A percentile compares a stretch with the other conserved stretches of the same genome.
Evolutionary conservation across 1,140 invertebrate species (phyloP).

Genomic region (Platyura marginata): DNA sequence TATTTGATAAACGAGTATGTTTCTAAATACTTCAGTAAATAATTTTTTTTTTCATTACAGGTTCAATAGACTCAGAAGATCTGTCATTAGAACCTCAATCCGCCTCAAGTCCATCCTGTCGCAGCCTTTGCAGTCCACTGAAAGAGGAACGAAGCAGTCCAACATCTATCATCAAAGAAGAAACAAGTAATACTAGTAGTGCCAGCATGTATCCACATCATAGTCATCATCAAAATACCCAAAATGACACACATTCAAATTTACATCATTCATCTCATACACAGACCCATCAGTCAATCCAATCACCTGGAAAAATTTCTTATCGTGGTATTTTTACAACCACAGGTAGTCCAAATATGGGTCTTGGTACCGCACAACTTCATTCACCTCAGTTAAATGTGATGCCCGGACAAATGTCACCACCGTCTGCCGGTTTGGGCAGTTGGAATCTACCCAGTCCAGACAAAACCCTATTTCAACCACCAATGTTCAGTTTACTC

Average conservation of each 20-base stretch:
- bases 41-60: no score
- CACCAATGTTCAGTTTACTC: slow-evolving; percentile 31
- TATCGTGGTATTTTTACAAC: slow-evolving; percentile 52
- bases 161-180: slow-evolving; percentile 47
- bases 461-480: slow-evolving; percentile 36
- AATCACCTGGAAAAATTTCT: slow-evolving; percentile 35
- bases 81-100: slow-evolving; percentile 41
- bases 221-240: slow-evolving; percentile 12
- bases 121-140: slow-evolving; percentile 31
- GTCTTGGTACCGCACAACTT: slow-evolving; percentile 17
- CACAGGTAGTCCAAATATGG: slow-evolving; percentile 33
- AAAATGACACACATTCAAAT: slow-evolving; percentile 12
- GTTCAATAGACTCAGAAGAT: slow-evolving; percentile 57
- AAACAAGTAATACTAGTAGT: slow-evolving; percentile 45
- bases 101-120: slow-evolving; percentile 22
- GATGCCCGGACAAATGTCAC: slow-evolving; percentile 27
- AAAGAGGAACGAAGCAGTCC: slow-evolving; percentile 31
- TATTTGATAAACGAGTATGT: no score
- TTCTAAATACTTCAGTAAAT: no score
- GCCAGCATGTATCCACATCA: slow-evolving; percentile 37
- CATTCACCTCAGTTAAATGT: slow-evolving; percentile 16
- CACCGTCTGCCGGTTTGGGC: slow-evolving; percentile 20
- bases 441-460: slow-evolving; percentile 39
- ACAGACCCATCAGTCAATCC: slow-evolving; percentile 30
- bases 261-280: slow-evolving; percentile 15